Evolutionary conservation across 1,140 invertebrate genomes (phyloP).

Genomic region (Drosophila ohnishii): DNA sequence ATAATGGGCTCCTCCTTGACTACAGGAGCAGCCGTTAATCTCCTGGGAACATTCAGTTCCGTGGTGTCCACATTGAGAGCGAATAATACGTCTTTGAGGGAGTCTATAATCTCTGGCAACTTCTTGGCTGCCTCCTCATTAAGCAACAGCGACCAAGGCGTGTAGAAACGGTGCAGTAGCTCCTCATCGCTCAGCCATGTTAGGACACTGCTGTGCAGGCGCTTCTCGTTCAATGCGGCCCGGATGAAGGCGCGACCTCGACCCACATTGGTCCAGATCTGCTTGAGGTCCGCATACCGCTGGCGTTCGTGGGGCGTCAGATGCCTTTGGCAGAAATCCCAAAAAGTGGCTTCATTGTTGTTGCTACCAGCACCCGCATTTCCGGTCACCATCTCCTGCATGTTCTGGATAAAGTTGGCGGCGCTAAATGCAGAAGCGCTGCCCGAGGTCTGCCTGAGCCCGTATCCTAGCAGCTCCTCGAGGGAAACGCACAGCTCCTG

Average conservation of each 20-base stretch:
- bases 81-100: constrained; percentile 91
- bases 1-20: constrained; percentile 83
- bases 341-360: constrained; percentile 77
- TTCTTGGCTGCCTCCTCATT: constrained; percentile 89
- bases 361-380: constrained; percentile 18
- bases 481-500: constrained; percentile 86
- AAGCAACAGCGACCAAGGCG: constrained; percentile 90
- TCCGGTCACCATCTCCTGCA: constrained; percentile 77
- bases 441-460: constrained; percentile 83
- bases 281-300: constrained; percentile 88
- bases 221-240: constrained; percentile 92
- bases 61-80: constrained; percentile 92
- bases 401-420: constrained; percentile 70
- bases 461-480: constrained; percentile 87
- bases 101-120: constrained; percentile 91
- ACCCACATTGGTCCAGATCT: constrained; percentile 90
- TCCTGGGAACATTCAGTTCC: constrained; percentile 86
- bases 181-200: constrained; percentile 86
- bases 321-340: constrained; percentile 87
- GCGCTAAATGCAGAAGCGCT: constrained; percentile 45
- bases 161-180: constrained; percentile 87
- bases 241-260: constrained; percentile 92
- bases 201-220: constrained; percentile 90
- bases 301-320: constrained; percentile 92
- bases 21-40: constrained; percentile 13